Evolutionary conservation across 2,888 invertebrate genomes (phyloP), one percentile per base, ranked within the genome.

Genomic region (Nebria brevicollis): DNA sequence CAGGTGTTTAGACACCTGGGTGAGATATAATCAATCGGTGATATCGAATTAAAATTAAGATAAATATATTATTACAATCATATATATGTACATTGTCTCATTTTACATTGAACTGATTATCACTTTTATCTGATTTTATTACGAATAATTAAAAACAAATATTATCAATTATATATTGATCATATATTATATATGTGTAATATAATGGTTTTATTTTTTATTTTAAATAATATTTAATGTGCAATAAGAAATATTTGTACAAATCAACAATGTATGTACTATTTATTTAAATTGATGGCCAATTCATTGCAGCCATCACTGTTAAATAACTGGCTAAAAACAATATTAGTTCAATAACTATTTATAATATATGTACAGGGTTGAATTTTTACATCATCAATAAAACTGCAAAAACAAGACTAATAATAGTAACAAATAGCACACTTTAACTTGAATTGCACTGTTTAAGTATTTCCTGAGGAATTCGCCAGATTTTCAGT

Each of bases 401-500:
- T 4, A 34, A 34, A 34, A 34, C 8, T 54, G 54, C 54, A 54
- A 54, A 43, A 54, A 54, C 54, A 54, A 54, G 54, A 6, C 54
- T 54, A 54, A 54, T 8, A 54, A 54, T 54, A 8, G 54, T 54
- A 54, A 54, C 54, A 54, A 54, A 54, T 11, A 2, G 54, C 54
- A 13, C 54, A 13, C 54, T 54, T 13, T 11, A 11, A 54, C 13
- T 54, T 54, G 13, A 54, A 54, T 54, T 13, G 13, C 54, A 54
- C 78, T 83, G 75, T 72, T 83, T 82, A 68, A 83, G 77, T 66
- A 83, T 82, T 42, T 81, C 77, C 34, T 83, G 83, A 34, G 86
- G 86, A 77, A 86, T 84, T 74, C 76, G 80, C 85, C 84, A 85
- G 15, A 83, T 83, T 77, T 83, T 84, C 81, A 85, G 84, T 65